Percentiles rank a stretch among this genome's conserved stretches.
Evolutionary conservation across 2,888 invertebrate species (phyloP).

Genomic region (Leptopilina drosophilae): DNA sequence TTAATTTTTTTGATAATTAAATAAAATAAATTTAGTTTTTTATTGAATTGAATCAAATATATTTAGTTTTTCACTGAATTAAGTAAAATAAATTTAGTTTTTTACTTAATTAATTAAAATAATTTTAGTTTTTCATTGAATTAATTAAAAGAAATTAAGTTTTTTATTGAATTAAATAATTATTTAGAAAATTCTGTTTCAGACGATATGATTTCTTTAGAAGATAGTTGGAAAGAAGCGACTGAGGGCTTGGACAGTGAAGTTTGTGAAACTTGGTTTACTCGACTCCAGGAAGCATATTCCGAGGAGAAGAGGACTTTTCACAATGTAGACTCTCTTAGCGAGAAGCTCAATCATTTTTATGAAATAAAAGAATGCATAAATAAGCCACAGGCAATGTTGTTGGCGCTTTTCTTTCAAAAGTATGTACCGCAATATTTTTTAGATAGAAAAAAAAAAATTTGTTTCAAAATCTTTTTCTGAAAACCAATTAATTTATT

Average conservation of each 20-base stretch:
- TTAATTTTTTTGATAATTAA: too few relatives aligned
- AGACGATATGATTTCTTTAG: slow-evolving; percentile 69
- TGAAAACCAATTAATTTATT: too few relatives aligned
- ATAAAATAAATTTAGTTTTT: too few relatives aligned
- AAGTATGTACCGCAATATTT: slow-evolving; percentile 75
- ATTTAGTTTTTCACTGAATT: too few relatives aligned
- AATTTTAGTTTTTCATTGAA: too few relatives aligned
- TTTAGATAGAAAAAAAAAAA: neutral
- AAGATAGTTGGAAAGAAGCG: slow-evolving; percentile 74
- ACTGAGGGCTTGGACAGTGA: slow-evolving; percentile 69
- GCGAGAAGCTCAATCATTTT: slow-evolving; percentile 77
- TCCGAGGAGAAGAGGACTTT: slow-evolving; percentile 77
- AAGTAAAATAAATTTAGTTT: too few relatives aligned
- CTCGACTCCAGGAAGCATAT: slow-evolving; percentile 73
- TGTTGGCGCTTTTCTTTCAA: slow-evolving; percentile 79
- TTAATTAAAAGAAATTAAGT: too few relatives aligned
- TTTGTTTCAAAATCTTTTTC: too few relatives aligned
- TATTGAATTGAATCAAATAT: too few relatives aligned
- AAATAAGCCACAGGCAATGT: slow-evolving; percentile 77
- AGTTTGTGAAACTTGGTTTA: slow-evolving; percentile 75
- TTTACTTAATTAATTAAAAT: too few relatives aligned
- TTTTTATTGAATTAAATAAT: too few relatives aligned
- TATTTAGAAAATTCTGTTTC: neutral
- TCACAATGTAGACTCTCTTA: slow-evolving; percentile 78
- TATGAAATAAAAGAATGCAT: slow-evolving; percentile 76